phyloP scores from a whole-genome alignment of 2,113 vertebrate genomes.

The Zosterops borbonicus region DNA sequence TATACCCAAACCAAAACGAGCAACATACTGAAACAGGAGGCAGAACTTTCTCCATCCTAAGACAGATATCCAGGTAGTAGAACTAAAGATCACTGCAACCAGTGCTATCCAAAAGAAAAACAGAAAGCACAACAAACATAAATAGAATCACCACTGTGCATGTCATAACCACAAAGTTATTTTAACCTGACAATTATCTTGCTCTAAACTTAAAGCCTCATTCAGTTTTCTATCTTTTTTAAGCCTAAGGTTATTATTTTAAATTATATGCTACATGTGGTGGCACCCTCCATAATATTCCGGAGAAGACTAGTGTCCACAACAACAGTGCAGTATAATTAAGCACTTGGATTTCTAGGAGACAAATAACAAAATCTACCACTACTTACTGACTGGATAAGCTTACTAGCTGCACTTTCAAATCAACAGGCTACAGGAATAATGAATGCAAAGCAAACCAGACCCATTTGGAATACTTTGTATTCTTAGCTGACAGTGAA shows the following conservation, averaged over 20 bases:
- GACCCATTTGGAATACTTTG: background rate
- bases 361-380: background rate
- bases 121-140: background rate
- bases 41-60: background rate
- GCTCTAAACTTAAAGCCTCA: background rate
- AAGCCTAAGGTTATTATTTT: background rate
- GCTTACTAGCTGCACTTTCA: background rate
- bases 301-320: background rate
- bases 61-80: background rate
- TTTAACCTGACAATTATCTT: background rate
- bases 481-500: background rate
- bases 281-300: background rate
- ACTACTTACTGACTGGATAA: background rate
- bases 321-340: background rate
- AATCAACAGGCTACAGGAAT: background rate
- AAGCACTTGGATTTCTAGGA: background rate
- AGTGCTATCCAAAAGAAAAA: background rate
- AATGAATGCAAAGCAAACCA: background rate
- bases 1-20: background rate
- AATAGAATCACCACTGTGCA: background rate
- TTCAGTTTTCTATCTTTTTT: background rate
- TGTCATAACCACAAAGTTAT: background rate
- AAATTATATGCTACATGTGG: background rate
- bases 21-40: background rate
- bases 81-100: background rate